Conservation (phyloP, 1,140 invertebrate species). For the Euborellia annulipes region DNA sequence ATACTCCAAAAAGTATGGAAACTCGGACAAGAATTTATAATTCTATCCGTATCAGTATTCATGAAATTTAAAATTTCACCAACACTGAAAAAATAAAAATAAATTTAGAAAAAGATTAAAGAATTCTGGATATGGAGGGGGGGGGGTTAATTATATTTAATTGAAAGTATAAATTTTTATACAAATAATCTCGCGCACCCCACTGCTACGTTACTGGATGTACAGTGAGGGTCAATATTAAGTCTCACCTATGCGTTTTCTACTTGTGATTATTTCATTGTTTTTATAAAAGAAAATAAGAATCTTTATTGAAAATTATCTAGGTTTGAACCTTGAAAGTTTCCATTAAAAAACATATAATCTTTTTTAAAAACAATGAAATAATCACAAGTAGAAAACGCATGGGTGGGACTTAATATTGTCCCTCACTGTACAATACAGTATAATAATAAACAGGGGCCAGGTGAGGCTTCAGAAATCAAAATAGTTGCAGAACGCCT, state of each 20-base stretch:
- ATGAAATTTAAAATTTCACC: conserved; percentile 94
- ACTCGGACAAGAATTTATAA: conserved; percentile 88
- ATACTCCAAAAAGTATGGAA: conserved; percentile 96
- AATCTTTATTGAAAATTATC: background rate
- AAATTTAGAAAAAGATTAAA: too few species aligned
- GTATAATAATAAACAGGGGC: too few species aligned
- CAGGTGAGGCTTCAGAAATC: too few species aligned
- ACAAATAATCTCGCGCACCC: background rate
- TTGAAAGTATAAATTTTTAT: background rate
- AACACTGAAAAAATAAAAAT: conserved; percentile 42
- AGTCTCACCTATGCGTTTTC: background rate
- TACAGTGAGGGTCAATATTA: background rate
- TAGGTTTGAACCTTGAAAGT: too few species aligned
- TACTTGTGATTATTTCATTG: background rate
- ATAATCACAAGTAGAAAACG: too few species aligned
- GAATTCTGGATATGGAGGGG: too few species aligned
- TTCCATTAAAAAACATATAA: conserved; percentile 4
- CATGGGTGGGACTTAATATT: too few species aligned
- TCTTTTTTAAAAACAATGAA: conserved; percentile 5
- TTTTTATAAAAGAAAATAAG: background rate
- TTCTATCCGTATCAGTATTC: conserved; percentile 88
- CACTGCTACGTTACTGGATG: background rate
- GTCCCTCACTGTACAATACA: too few species aligned
- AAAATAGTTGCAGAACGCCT: too few species aligned
- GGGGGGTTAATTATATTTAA: background rate